Percentiles rank a stretch among this genome's conserved stretches.
Conservation (phyloP, 2,797 vertebrate species). For the Limnodromus scolopaceus region DNA sequence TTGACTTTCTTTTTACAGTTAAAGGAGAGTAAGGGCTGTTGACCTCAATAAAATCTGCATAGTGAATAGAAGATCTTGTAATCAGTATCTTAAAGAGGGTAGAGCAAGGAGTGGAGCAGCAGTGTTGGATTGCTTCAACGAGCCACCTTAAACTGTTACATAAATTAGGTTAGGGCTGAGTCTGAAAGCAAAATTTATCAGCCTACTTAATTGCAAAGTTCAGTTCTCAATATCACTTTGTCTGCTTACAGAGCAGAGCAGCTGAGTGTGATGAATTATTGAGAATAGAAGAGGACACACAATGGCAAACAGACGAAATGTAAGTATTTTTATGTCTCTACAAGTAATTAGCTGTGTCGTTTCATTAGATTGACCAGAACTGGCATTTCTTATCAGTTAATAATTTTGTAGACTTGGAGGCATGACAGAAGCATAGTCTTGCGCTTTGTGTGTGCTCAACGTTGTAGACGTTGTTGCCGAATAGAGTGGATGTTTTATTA, state of each 20-base stretch:
- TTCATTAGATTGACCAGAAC: not conserved
- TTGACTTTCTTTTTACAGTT: not conserved
- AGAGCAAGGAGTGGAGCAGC: not conserved
- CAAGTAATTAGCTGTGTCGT: not conserved
- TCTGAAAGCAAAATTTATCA: not conserved
- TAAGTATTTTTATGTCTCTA: constrained; percentile 71
- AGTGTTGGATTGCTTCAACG: not conserved
- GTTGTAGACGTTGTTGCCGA: not conserved
- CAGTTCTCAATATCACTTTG: not conserved
- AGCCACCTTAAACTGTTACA: not conserved
- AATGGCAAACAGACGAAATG: constrained; percentile 84
- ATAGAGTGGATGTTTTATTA: not conserved
- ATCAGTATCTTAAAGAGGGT: not conserved
- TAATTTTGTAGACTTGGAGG: not conserved
- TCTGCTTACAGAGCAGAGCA: constrained; percentile 80
- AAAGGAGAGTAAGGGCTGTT: not conserved
- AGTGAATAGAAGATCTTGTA: not conserved
- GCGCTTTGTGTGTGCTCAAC: not conserved
- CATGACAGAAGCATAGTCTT: not conserved
- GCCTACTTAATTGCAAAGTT: not conserved
- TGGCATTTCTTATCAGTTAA: not conserved
- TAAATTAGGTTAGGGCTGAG: not conserved
- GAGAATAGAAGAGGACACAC: constrained; percentile 91
- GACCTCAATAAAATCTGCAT: constrained; percentile 46
- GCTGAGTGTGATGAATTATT: constrained; percentile 89